Percentiles rank a stretch among this genome's conserved stretches.
These are phyloP conservation scores for Macrophya alboannulata DNA, from an alignment of 2,888 invertebrate genomes.

Conservation along the genomic window DNA sequence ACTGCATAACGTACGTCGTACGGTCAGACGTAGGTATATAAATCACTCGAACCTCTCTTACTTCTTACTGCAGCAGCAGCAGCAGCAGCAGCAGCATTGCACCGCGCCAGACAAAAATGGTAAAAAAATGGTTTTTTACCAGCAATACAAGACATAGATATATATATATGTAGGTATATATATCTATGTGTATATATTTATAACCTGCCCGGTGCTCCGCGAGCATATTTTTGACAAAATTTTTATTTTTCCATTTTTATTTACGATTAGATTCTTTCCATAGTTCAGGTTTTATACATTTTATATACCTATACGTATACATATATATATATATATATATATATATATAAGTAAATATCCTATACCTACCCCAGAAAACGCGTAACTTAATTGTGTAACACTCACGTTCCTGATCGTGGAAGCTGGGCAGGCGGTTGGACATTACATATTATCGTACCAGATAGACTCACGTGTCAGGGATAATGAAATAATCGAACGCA, in stretches of 20 bases:
- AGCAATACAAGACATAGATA: background rate
- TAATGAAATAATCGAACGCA: background rate
- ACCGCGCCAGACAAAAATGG: conserved; percentile 26
- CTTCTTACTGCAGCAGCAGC: background rate
- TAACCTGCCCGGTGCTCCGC: background rate
- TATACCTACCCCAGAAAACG: background rate
- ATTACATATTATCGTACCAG: too few relatives aligned
- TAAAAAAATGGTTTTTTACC: conserved; percentile 13
- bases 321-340: background rate
- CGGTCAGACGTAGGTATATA: conserved; percentile 20
- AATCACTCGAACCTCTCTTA: conserved; percentile 14
- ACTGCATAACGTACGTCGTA: conserved; percentile 9
- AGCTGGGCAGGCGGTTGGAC: background rate
- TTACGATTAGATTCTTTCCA: background rate
- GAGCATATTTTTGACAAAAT: background rate
- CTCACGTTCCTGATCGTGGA: conserved; percentile 23
- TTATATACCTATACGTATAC: background rate
- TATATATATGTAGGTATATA: background rate
- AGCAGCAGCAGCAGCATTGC: background rate
- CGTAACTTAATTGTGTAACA: conserved; percentile 28
- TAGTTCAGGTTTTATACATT: too few relatives aligned
- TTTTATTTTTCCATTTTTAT: too few relatives aligned
- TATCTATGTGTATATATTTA: background rate
- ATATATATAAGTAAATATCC: background rate
- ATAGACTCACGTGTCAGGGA: background rate